Conservation (phyloP, 2,888 invertebrate genomes). For the Onthophagus sagittarius region DNA sequence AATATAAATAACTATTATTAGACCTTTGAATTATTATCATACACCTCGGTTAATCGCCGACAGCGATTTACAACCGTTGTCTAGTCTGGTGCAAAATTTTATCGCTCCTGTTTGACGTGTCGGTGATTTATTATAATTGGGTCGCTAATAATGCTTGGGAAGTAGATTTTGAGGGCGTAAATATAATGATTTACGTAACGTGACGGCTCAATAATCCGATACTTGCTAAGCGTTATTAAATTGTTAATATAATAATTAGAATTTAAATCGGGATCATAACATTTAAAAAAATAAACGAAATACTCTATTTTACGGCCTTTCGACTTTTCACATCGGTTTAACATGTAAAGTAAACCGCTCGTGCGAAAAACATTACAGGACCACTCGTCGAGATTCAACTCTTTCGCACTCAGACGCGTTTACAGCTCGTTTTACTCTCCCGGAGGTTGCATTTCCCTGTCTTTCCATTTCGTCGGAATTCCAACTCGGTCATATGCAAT, state of each 20-base stretch:
- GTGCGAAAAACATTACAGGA: not conserved
- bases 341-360: not conserved
- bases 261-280: too few relatives aligned
- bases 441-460: not conserved
- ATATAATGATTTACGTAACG: not conserved
- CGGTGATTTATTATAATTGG: not conserved
- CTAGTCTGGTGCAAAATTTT: not conserved
- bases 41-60: not conserved
- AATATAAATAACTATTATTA: slow-evolving; percentile 12
- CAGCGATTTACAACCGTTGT: not conserved
- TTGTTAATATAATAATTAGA: not conserved
- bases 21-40: not conserved
- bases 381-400: not conserved
- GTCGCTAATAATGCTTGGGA: not conserved
- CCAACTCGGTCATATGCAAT: not conserved
- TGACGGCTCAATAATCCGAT: not conserved
- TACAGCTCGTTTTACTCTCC: not conserved
- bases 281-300: not conserved
- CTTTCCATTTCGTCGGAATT: not conserved
- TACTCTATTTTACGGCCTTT: not conserved
- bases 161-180: not conserved
- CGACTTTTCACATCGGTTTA: not conserved
- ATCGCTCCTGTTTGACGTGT: not conserved
- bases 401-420: not conserved
- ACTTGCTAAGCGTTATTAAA: not conserved